These are phyloP conservation scores for Arrhopalites spinosus DNA, from an alignment of 2,888 invertebrate species.

Conservation along the genomic window DNA sequence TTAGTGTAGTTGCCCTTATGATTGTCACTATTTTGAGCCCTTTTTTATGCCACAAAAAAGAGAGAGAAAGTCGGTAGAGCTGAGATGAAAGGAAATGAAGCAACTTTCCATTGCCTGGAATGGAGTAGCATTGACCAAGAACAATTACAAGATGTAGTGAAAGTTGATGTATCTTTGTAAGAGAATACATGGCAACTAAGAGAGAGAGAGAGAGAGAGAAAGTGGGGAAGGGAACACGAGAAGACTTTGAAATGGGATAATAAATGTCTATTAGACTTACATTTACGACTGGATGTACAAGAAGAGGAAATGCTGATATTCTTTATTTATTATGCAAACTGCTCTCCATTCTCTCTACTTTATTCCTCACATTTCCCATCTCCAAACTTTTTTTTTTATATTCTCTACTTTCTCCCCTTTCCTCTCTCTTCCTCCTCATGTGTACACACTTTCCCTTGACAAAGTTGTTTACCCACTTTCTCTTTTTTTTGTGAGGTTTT, in stretches of 20 bases:
- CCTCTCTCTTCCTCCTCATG: background rate
- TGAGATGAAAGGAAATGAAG: too few relatives aligned
- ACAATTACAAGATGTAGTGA: too few relatives aligned
- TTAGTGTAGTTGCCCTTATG: too few relatives aligned
- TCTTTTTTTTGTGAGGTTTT: background rate
- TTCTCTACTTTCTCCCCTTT: background rate
- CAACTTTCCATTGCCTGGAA: too few relatives aligned
- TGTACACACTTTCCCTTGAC: background rate
- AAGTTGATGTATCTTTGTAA: too few relatives aligned
- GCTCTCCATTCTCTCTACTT: background rate
- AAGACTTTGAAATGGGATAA: slow-evolving; percentile 26
- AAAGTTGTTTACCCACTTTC: background rate
- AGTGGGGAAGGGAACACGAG: background rate
- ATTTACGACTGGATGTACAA: slow-evolving; percentile 12
- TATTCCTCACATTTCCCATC: background rate
- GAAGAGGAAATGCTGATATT: slow-evolving; percentile 15
- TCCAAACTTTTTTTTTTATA: background rate
- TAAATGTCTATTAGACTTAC: slow-evolving; percentile 34
- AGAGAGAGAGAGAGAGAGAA: background rate
- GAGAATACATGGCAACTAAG: background rate
- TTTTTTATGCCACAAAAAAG: too few relatives aligned
- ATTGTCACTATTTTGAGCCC: too few relatives aligned
- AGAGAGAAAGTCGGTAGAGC: too few relatives aligned
- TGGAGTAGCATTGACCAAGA: too few relatives aligned
- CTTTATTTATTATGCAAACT: slow-evolving; percentile 31